A percentile compares a stretch with the other conserved stretches of the same genome.
Evolutionary conservation across 1,140 invertebrate species (phyloP).

Genomic region (Tribolium madens): DNA sequence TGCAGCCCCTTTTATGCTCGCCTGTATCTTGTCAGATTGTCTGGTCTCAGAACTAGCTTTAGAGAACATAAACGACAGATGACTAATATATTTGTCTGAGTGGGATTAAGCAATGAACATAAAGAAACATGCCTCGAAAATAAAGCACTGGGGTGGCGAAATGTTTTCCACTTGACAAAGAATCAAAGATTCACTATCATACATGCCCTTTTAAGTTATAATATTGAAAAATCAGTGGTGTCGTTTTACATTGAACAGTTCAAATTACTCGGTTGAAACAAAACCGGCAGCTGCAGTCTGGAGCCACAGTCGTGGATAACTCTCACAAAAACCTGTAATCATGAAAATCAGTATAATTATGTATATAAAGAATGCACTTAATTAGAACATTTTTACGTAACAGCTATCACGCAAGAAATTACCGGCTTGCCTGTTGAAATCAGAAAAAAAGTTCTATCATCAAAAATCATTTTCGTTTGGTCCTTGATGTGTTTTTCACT

Average conservation of each 20-base stretch:
- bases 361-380: slow-evolving; percentile 27
- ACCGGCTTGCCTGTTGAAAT: neutral
- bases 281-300: slow-evolving; percentile 30
- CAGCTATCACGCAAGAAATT: neutral
- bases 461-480: too few species aligned
- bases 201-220: neutral
- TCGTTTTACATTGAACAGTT: slow-evolving; percentile 9
- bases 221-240: neutral
- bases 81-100: neutral
- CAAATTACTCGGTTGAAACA: slow-evolving; percentile 30
- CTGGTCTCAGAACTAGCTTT: too few species aligned
- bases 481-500: neutral
- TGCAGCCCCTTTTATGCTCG: slow-evolving; percentile 28
- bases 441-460: neutral
- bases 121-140: neutral
- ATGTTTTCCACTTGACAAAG: neutral
- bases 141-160: neutral
- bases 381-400: slow-evolving; percentile 26
- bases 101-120: neutral
- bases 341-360: slow-evolving; percentile 39
- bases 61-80: neutral
- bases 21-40: neutral
- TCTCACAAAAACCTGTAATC: slow-evolving; percentile 29
- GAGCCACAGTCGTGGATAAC: slow-evolving; percentile 11
- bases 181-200: neutral